Evolutionary conservation across 2,113 vertebrate species (phyloP), one percentile per base, ranked within the genome.

Genomic region (Calonectris borealis): DNA sequence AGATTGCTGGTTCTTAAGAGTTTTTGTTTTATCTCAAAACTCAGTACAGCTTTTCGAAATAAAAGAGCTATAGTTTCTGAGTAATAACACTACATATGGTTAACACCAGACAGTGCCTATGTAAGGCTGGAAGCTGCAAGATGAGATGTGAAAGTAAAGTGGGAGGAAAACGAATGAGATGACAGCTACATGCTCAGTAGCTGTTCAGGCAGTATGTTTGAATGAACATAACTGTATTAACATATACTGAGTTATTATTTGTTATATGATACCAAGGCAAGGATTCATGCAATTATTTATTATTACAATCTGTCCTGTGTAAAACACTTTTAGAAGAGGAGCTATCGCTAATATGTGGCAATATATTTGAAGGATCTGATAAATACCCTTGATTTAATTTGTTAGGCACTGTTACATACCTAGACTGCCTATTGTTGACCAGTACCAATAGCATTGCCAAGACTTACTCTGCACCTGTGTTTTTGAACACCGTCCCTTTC

Each of bases 21-120:
- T 31, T 88, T 83, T 91, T 86, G 34, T 77, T 90, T 89, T 82
- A 36, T 38, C 58, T 76, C 66, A 92, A 91, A 86, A 83, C 25
- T 72, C 40, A 31, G 3, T 64, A 54, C 19, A 75, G 61, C 29
- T 88, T 92, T 92, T 60, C 4, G 13, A 94, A 95, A 78, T 91
- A 91, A 82, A 88, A 82, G 87, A 36, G 21, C 57, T 94, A 44
- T 68, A 71, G 17, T 71, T 91, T 93, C 79, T 31, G 16, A 72
- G 52, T 64, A 92, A 69, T 71, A 82, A 88, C 91, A 88, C 44
- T 68, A 78, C 83, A 86, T 95, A 88, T 81, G 62, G 72, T 86
- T 92, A 68, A 54, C 80, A 77, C 48, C 58, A 92, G 68, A 64
- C 69, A 95, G 60, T 92, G n/a, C 40, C 87, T 49, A 15, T 61